Base-by-base conservation (phyloP, 2,113 vertebrate species). In the Hemicordylus capensis region DNA sequence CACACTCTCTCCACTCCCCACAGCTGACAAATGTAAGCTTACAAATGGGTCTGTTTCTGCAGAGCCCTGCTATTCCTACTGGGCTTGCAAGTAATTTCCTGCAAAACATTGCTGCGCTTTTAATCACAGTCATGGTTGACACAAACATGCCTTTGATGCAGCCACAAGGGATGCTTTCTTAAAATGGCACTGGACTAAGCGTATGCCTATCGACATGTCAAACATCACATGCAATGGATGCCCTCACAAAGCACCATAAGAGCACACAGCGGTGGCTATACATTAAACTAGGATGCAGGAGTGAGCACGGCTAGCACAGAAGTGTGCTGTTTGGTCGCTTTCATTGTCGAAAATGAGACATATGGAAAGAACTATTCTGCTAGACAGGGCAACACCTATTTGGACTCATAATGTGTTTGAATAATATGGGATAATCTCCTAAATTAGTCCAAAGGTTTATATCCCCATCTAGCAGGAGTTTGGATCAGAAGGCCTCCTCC, bases 11-110 rank as follows among this genome's bases (percentile, higher is more conserved):
- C 76, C 11, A 31, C 39, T n/a, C 31, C 76, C 8, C 76, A 78
- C 7, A 59, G 24, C 14, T 59, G 67, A n/a, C 20, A 58, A 19
- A 0, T 0, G 46, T 0, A 84, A 51, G 84, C 78, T 75, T 22
- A 81, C 26, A 77, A 67, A 8, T n/a, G 70, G 19, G 28, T n/a
- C 22, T 10, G 19, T 6, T 73, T 72, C 34, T 82, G 39, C 51
- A n/a, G 19, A 82, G 89, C 59, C 73, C 73, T 6, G 2, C 12
- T 87, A 88, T 90, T 91, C 79, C 79, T 80, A 46, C 61, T 75
- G n/a, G 74, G 34, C 6, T 87, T 66, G 80, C 0, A 2, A 84
- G 10, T 17, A 10, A 67, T 34, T 83, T 85, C 86, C 20, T 70
- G 28, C 64, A 80, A 83, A 87, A 28, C 24, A 67, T 4, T 39